A percentile compares a stretch with the other conserved stretches of the same genome.
Evolutionary conservation across 2,797 vertebrate species (phyloP).

Genomic region (Pelobates cultripes): DNA sequence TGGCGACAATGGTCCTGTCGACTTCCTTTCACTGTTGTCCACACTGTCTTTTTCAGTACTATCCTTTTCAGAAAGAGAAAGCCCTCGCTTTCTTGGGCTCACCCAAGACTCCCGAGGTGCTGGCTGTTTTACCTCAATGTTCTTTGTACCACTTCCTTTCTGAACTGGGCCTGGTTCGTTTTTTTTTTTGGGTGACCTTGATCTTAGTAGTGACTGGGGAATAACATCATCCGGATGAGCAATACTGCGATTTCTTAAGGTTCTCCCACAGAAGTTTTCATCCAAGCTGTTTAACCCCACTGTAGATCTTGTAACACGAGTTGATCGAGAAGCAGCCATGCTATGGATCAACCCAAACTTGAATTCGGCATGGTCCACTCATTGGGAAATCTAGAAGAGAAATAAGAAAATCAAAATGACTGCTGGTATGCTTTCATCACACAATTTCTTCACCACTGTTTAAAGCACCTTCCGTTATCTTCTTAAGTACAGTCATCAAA

Average conservation of each 20-base stretch:
- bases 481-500: too few relatives aligned
- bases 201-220: conserved; percentile 83
- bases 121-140: conserved; percentile 78
- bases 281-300: conserved; percentile 99
- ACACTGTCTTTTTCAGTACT: conserved; percentile 78
- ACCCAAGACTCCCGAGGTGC: conserved; percentile 81
- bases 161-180: conserved; percentile 78
- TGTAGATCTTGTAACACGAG: conserved; percentile 99
- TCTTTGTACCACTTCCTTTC: conserved; percentile 75
- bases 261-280: conserved; percentile 98
- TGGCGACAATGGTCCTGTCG: conserved; percentile 76
- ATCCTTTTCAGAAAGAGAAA: conserved; percentile 88
- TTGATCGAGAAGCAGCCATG: conserved; percentile 99
- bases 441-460: too few relatives aligned
- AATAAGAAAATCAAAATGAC: conserved; percentile 57
- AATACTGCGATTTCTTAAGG: conserved; percentile 98
- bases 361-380: conserved; percentile 93
- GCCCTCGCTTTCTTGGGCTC: conserved; percentile 85
- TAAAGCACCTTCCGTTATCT: too few relatives aligned
- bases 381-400: conserved; percentile 79
- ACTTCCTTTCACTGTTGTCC: conserved; percentile 83
- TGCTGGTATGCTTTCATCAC: too few relatives aligned
- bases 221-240: conserved; percentile 92
- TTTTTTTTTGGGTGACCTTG: conserved; percentile 96
- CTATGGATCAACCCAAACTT: conserved; percentile 94